These are phyloP conservation scores for Barnardius zonarius DNA, from an alignment of 2,113 vertebrate genomes.

Conservation along the genomic window DNA sequence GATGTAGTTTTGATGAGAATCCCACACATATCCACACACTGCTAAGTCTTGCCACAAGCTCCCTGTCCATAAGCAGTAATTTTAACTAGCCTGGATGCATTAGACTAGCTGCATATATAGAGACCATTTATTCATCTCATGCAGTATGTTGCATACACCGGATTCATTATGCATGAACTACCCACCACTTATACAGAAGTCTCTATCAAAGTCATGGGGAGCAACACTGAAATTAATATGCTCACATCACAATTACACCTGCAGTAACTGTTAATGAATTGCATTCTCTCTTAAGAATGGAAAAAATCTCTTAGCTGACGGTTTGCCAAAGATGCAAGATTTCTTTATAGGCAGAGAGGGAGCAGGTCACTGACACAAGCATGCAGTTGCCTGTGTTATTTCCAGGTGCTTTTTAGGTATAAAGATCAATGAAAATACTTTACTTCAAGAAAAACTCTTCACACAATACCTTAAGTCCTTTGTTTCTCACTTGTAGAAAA, in stretches of 20 bases:
- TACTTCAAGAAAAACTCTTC: not conserved
- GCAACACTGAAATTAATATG: not conserved
- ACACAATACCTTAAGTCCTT: not conserved
- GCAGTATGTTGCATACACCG: not conserved
- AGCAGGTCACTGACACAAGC: not conserved
- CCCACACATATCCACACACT: not conserved
- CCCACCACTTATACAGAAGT: not conserved
- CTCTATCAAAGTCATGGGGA: not conserved
- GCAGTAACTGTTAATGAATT: not conserved
- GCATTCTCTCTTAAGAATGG: not conserved
- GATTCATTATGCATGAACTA: too few species aligned
- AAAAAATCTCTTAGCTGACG: not conserved
- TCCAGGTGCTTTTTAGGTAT: not conserved
- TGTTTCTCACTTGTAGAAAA: not conserved
- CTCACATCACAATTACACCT: not conserved
- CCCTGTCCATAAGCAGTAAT: not conserved
- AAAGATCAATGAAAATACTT: not conserved
- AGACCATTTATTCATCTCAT: not conserved
- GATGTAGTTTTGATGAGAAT: not conserved
- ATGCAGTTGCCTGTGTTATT: not conserved
- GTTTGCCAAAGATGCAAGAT: not conserved
- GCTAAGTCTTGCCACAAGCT: not conserved
- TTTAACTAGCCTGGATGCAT: not conserved
- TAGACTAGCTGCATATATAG: rapidly evolving
- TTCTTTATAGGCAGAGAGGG: not conserved